Evolutionary conservation across 2,113 vertebrate species (phyloP).

Genomic region (Paramisgurnus dabryanus): DNA sequence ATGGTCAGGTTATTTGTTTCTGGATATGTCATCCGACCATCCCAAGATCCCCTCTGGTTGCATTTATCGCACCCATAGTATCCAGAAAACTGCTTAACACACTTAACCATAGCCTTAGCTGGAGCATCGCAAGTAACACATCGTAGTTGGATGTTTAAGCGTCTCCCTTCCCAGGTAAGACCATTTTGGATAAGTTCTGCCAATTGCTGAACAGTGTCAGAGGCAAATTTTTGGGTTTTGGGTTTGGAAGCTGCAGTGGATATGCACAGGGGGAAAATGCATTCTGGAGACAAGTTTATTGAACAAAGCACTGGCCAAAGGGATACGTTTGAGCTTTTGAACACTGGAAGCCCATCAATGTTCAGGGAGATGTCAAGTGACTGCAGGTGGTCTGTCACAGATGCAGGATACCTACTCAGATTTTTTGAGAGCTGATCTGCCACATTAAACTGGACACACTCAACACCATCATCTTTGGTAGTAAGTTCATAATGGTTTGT

Average conservation of each 20-base stretch:
- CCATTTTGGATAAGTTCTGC: not conserved
- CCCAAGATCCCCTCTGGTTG: too few species aligned
- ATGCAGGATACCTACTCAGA: slow-evolving; percentile 1
- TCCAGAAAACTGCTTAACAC: too few species aligned
- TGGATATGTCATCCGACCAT: not conserved
- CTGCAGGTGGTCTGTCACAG: not conserved
- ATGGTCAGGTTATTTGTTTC: not conserved
- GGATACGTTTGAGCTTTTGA: slow-evolving; percentile 2
- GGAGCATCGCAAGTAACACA: slow-evolving; percentile 31
- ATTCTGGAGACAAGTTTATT: slow-evolving; percentile 16
- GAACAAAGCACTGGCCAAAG: slow-evolving; percentile 28
- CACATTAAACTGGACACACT: not conserved
- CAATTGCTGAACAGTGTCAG: slow-evolving; percentile 1
- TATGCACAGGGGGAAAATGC: slow-evolving; percentile 10
- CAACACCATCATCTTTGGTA: slow-evolving; percentile 3
- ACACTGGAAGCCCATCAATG: not conserved
- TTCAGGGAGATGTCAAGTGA: slow-evolving; percentile 14
- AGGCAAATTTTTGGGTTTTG: not conserved
- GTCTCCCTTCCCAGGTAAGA: not conserved
- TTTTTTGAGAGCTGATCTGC: not conserved
- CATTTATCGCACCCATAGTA: too few species aligned
- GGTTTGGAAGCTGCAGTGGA: slow-evolving; percentile 22
- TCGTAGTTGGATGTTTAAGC: not conserved
- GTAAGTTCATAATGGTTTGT: not conserved
- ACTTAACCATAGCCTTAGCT: slow-evolving; percentile 6